These are phyloP conservation scores for Automeris io DNA, from an alignment of 2,888 invertebrate genomes.

Conservation along the genomic window DNA sequence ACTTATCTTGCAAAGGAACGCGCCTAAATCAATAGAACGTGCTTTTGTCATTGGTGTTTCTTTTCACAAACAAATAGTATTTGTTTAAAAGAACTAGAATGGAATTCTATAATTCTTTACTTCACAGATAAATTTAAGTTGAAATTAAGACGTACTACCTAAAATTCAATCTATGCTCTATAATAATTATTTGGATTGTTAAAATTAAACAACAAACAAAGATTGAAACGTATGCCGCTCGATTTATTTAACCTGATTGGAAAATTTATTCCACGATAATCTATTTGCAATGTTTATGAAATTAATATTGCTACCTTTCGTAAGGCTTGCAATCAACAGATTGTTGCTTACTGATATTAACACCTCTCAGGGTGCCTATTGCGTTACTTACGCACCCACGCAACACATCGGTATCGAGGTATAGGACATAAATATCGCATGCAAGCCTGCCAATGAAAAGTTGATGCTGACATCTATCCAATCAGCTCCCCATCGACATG, in stretches of 20 bases:
- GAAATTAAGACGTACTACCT: too few relatives aligned
- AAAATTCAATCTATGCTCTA: too few relatives aligned
- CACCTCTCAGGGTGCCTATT: constrained; percentile 23
- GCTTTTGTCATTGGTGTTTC: constrained; percentile 28
- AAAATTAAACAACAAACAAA: too few relatives aligned
- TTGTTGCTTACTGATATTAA: constrained; percentile 25
- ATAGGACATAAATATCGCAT: constrained; percentile 41
- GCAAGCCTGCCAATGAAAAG: constrained; percentile 36
- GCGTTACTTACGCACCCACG: constrained; percentile 38
- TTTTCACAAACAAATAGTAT: constrained; percentile 26
- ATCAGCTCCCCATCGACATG: constrained; percentile 26
- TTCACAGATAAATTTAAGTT: too few relatives aligned
- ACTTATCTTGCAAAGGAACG: constrained; percentile 54
- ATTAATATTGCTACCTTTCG: background rate
- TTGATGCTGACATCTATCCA: constrained; percentile 41
- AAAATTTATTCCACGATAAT: too few relatives aligned
- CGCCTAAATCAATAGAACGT: constrained; percentile 44
- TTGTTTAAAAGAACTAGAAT: constrained; percentile 12
- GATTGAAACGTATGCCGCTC: too few relatives aligned
- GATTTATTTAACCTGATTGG: too few relatives aligned
- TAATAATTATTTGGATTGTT: too few relatives aligned
- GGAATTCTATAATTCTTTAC: background rate
- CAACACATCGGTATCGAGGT: constrained; percentile 30
- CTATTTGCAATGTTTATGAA: background rate
- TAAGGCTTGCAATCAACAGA: constrained; percentile 15